Base-by-base conservation (phyloP, 2,888 invertebrate genomes). In the Pemphredon lugubris region DNA sequence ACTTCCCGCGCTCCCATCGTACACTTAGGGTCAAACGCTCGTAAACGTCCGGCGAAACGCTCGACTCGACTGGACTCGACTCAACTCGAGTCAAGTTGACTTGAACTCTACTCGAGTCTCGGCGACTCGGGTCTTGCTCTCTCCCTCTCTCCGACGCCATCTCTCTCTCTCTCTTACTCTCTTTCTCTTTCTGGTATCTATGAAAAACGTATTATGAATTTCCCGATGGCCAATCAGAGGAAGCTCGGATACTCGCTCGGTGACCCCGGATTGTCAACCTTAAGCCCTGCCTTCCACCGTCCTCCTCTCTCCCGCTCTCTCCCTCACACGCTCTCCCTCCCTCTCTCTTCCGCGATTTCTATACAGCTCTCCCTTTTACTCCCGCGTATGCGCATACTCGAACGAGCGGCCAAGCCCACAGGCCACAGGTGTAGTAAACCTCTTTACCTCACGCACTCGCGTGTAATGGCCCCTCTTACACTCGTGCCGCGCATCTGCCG, bases 391-490 rank as follows among this genome's bases (percentile, higher is more conserved):
- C 20, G 32, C 16, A 50, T 26, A 47, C 39, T 30, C 48, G 55
- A 42, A 32, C 37, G 53, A 55, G 50, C 64, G 73, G 81, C 83
- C 82, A 83, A 82, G 83, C 84, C 84, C 81, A 83, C 84, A 77
- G 79, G 81, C 85, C 83, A 83, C 84, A 85, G 83, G 84, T 84
- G 84, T 79, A 80, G 84, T 83, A 84, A 84, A 84, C 84, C 80
- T 83, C 84, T 83, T 84, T 83, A 79, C 79, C 81, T 83, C 82
- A 76, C 81, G 84, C 82, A 77, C 74, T 72, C 71, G 73, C 72
- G 72, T 72, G 73, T 83, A 84, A 84, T 82, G 83, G 84, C 53
- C 71, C 74, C 82, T 74, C 77, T 77, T 81, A 79, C 81, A 69
- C 81, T 74, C 81, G 74, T 74, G 60, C 81, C 73, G 69, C 65